Conservation (phyloP, 2,113 vertebrate species). For the Pogonocichla stellata region DNA sequence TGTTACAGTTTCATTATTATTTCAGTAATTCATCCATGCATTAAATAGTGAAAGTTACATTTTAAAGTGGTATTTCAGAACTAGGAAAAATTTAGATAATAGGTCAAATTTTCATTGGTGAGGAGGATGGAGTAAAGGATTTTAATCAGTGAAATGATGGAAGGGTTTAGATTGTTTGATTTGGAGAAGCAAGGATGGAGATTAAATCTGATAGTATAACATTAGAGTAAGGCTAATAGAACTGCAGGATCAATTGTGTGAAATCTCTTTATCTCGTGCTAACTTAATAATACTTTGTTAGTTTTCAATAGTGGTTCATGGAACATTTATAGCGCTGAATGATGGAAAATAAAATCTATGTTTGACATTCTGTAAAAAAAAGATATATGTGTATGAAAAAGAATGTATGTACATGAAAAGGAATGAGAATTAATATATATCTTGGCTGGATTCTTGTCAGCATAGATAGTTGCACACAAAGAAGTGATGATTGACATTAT, state of each 20-base stretch:
- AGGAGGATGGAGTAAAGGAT: background rate
- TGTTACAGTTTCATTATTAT: background rate
- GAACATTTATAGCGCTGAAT: background rate
- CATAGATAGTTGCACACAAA: background rate
- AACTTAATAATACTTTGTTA: background rate
- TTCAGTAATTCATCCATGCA: background rate
- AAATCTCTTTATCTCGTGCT: constrained; percentile 14
- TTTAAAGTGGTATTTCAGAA: background rate
- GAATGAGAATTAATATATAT: background rate
- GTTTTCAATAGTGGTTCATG: background rate
- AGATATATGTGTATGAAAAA: background rate
- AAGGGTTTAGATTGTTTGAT: background rate
- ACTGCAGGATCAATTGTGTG: background rate
- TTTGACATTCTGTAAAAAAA: background rate
- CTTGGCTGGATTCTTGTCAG: background rate
- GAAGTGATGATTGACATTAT: accelerated
- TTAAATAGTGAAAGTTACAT: background rate
- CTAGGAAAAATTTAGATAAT: background rate
- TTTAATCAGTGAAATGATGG: background rate
- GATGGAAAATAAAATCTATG: background rate
- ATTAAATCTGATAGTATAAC: background rate
- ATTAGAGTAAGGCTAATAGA: background rate
- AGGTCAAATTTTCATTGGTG: background rate
- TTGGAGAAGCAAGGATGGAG: background rate
- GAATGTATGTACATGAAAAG: background rate